These are phyloP conservation scores for Borostomias antarcticus DNA, from an alignment of 2,797 vertebrate genomes.

Conservation along the genomic window DNA sequence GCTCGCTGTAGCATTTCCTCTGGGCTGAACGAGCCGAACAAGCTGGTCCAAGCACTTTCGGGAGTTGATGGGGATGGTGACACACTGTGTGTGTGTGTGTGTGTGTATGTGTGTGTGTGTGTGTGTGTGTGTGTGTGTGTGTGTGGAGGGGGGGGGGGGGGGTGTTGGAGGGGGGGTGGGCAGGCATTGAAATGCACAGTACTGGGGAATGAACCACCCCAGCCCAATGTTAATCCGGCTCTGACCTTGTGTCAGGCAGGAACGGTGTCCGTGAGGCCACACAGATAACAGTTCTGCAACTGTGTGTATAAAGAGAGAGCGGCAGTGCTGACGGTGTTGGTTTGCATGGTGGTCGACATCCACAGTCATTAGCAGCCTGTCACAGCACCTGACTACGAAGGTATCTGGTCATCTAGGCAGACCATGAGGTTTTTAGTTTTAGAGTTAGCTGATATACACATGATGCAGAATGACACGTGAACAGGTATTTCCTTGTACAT, in stretches of 20 bases:
- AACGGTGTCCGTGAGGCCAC: conserved; percentile 62
- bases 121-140: conserved; percentile 5
- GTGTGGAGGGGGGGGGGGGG: conserved; percentile 6
- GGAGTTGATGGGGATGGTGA: not conserved
- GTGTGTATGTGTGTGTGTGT: too few species aligned
- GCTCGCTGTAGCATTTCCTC: not conserved
- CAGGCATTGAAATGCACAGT: conserved; percentile 61
- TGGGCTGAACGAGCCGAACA: not conserved
- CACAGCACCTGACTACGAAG: conserved; percentile 65
- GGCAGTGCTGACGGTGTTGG: conserved; percentile 70
- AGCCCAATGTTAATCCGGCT: conserved; percentile 66
- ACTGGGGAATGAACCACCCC: conserved; percentile 60
- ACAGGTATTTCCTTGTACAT: not conserved
- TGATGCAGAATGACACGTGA: not conserved
- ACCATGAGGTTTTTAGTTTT: not conserved
- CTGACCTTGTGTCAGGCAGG: conserved; percentile 68
- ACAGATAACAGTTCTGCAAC: conserved; percentile 69
- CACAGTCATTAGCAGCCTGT: conserved; percentile 36
- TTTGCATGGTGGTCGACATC: conserved; percentile 54
- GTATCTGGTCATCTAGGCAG: conserved; percentile 50
- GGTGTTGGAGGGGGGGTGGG: too few species aligned
- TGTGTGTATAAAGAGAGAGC: conserved; percentile 68
- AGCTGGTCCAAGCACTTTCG: not conserved
- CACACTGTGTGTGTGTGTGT: too few species aligned
- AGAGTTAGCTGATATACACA: not conserved